Conservation (phyloP, 2,797 vertebrate species). For the Chaenodraco wilsoni region DNA sequence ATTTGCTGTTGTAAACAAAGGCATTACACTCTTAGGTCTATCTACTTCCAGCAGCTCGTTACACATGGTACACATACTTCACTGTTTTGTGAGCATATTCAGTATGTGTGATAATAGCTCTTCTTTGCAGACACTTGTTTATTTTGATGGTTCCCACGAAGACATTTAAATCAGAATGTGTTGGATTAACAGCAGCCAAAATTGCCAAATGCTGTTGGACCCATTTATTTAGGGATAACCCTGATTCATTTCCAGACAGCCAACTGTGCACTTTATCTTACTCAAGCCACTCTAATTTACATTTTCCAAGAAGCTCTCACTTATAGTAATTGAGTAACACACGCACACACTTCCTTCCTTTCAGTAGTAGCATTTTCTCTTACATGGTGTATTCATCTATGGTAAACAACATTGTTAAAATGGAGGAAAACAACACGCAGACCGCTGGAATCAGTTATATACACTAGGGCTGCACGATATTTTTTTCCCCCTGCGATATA, state of each 20-base stretch:
- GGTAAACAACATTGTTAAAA: neutral
- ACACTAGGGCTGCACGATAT: no score
- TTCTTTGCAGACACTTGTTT: neutral
- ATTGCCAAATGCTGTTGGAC: neutral
- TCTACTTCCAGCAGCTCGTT: no score
- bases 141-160: neutral
- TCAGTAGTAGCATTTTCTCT: neutral
- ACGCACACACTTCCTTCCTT: neutral
- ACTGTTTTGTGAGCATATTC: neutral
- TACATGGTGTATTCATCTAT: neutral
- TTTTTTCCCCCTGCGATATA: no score
- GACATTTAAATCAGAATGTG: neutral
- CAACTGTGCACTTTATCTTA: neutral
- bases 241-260: neutral
- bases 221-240: neutral
- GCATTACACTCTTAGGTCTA: neutral
- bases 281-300: neutral
- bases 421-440: neutral
- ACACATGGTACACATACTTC: no score
- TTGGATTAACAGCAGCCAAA: neutral
- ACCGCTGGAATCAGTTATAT: neutral
- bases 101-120: no score
- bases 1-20: neutral
- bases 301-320: neutral
- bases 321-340: neutral